Conservation (phyloP, 1,140 invertebrate genomes). For the Zophobas morio region DNA sequence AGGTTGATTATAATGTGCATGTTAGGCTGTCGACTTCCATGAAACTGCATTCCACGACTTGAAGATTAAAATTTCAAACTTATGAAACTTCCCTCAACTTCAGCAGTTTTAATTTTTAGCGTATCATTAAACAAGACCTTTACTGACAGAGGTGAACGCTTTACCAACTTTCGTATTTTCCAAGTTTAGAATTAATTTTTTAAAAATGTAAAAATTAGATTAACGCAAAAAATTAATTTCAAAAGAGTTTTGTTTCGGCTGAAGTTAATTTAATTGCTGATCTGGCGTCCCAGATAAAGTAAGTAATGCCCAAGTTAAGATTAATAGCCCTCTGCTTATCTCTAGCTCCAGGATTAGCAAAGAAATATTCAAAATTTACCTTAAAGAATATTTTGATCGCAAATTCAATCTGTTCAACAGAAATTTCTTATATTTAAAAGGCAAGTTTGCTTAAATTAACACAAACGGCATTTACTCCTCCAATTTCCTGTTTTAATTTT, state of each 20-base stretch:
- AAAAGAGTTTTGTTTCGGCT: slow-evolving; percentile 1
- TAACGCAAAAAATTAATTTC: slow-evolving; percentile 3
- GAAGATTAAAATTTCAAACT: slow-evolving; percentile 3
- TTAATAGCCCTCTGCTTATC: background rate
- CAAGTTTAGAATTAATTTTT: slow-evolving; percentile 1
- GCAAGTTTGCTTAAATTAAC: too few relatives aligned
- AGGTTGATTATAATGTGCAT: too few relatives aligned
- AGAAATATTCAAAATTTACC: background rate
- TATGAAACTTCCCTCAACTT: background rate
- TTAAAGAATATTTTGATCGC: background rate
- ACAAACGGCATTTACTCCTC: too few relatives aligned
- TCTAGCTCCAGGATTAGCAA: background rate
- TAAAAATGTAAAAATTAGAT: slow-evolving; percentile 10
- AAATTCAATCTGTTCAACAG: background rate
- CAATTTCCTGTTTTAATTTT: background rate
- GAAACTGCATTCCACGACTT: background rate
- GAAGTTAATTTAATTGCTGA: background rate
- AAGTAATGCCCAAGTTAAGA: background rate
- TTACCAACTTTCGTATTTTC: background rate
- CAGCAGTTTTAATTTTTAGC: slow-evolving; percentile 1
- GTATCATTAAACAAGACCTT: slow-evolving; percentile 3
- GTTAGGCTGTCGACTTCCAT: background rate
- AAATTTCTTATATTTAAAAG: too few relatives aligned
- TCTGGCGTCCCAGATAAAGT: background rate
- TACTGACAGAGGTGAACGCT: background rate